These are phyloP conservation scores for Blera fallax DNA, from an alignment of 2,888 invertebrate genomes.

Conservation along the genomic window DNA sequence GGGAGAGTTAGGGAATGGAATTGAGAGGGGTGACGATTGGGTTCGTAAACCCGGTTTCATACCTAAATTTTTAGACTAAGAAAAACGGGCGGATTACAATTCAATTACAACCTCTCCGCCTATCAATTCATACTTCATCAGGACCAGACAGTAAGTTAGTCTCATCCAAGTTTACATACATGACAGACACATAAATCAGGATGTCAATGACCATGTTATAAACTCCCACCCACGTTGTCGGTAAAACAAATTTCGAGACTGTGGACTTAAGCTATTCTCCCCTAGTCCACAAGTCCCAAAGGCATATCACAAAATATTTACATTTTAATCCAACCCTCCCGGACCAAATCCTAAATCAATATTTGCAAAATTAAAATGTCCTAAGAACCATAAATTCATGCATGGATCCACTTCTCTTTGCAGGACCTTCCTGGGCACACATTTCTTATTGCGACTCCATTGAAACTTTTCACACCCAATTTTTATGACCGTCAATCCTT, in stretches of 20 bases:
- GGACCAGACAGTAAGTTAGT: too few species aligned
- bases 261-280: neutral
- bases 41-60: too few species aligned
- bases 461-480: constrained; percentile 27
- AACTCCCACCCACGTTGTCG: neutral
- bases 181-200: neutral
- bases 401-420: neutral
- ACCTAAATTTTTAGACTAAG: too few species aligned
- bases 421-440: neutral
- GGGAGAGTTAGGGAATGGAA: too few species aligned
- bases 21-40: too few species aligned
- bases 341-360: constrained; percentile 37
- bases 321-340: neutral
- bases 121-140: too few species aligned
- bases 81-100: too few species aligned
- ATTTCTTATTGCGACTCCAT: neutral
- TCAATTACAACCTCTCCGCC: too few species aligned
- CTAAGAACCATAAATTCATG: constrained; percentile 36
- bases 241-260: neutral
- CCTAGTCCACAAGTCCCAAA: too few species aligned
- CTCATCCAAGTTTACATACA: too few species aligned
- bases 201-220: neutral
- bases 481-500: neutral
- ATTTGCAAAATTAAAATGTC: constrained; percentile 46
- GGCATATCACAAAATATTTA: neutral